Base-by-base conservation (phyloP, 1,140 invertebrate species). In the Ptiloglossa arizonensis region DNA sequence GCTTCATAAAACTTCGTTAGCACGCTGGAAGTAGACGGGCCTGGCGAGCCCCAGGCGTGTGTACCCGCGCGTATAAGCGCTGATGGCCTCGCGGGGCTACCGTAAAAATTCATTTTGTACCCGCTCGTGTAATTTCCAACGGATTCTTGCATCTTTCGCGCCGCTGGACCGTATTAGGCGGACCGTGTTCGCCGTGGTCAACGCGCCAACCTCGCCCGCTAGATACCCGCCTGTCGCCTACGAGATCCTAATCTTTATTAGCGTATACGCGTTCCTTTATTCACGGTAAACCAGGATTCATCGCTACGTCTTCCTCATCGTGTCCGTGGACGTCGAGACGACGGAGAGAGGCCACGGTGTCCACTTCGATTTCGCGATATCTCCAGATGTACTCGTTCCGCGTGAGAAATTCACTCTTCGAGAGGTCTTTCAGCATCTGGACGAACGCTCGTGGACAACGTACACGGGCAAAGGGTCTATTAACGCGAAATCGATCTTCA, bases 1-100 rank as follows among this genome's bases (percentile, higher is more conserved):
- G 89, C 88, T 92, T 91, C 91, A 92, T 91, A 92, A 92, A 92
- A 91, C 91, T 91, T 91, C 89, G 89, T 92, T 92, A 92, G 85
- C 83, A 82, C 60, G 74, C 85, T 80, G 77, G 81, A 89, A 90
- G 89, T 90, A 87, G 87, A 89, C 87, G 81, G 76, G 75, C 62
- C 78, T 69, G 48, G 56, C 73, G 57, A 52, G 59, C 59, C 50
- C 38, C 17, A 15, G 67, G 54, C 27, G 8, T 63, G 72, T 48
- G 19, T 48, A 41, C 50, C 60, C 79, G 44, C 68, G 60, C 38
- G 41, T 71, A 79, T 80, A 83, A 83, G 56, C 82, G 78, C 71
- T 80, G 82, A 84, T 79, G 79, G 70, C 70, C 82, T 62, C 76
- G 64, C 79, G 77, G 52, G 66, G 68, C 82, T 68, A 78, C 86